Evolutionary conservation across 2,888 invertebrate genomes (phyloP).

Genomic region (Eristalis arbustorum): DNA sequence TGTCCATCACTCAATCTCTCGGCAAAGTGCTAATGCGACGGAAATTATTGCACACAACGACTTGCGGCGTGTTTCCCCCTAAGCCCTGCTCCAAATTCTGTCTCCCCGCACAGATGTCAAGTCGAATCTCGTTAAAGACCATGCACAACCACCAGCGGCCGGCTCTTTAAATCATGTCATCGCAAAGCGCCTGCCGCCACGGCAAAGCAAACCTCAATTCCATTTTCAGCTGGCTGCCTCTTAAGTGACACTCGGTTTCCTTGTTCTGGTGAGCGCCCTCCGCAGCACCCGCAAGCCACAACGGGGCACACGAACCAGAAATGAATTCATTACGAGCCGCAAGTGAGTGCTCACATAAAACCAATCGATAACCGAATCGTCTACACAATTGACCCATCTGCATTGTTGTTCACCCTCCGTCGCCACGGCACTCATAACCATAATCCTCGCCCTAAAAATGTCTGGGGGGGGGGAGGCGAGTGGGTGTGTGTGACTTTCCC

Average conservation of each 20-base stretch:
- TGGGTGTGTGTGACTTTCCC: neutral
- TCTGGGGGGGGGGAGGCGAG: neutral
- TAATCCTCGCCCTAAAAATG: constrained; percentile 45
- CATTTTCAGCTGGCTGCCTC: constrained; percentile 6
- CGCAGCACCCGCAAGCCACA: constrained; percentile 34
- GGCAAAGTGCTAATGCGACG: neutral
- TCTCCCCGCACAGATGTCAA: neutral
- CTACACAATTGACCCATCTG: constrained; percentile 61
- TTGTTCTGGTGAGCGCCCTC: neutral
- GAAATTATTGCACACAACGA: neutral
- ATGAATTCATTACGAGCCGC: constrained; percentile 15
- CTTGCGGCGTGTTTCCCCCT: neutral
- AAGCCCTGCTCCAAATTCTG: neutral
- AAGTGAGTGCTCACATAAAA: constrained; percentile 41
- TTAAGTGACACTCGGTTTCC: constrained; percentile 28
- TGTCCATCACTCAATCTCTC: neutral
- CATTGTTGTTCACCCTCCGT: constrained; percentile 18
- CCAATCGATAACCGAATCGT: constrained; percentile 60
- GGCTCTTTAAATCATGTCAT: neutral
- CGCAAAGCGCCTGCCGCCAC: constrained; percentile 14
- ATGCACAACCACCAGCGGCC: neutral
- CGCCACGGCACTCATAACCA: constrained; percentile 3
- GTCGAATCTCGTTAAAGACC: neutral
- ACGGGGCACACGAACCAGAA: constrained; percentile 18
- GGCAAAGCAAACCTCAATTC: neutral